Evolutionary conservation across 2,797 vertebrate species (phyloP).

Genomic region (Diglossa cyanea): DNA sequence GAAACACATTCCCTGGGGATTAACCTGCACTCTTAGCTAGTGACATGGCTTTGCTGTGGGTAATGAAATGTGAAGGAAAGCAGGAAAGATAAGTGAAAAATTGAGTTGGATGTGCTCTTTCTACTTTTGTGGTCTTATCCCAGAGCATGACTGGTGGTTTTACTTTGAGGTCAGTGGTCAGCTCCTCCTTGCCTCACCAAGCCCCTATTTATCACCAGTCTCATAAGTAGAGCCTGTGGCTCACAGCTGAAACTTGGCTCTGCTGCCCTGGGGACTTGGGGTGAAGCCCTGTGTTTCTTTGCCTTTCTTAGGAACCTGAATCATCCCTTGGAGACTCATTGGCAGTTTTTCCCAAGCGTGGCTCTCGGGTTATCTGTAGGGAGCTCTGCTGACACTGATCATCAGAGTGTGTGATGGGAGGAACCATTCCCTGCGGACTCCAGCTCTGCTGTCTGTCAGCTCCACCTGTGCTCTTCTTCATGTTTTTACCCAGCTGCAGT

Average conservation of each 20-base stretch:
- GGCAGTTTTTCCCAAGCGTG: neutral
- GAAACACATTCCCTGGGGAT: neutral
- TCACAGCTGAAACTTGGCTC: neutral
- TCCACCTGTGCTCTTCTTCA: neutral
- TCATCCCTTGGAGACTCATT: neutral
- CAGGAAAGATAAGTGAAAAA: neutral
- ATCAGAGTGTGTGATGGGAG: neutral
- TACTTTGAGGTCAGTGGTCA: neutral
- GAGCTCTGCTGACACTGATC: neutral
- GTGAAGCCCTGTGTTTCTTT: neutral
- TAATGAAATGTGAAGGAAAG: neutral
- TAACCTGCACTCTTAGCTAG: neutral
- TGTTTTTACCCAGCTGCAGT: neutral
- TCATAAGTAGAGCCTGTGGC: neutral
- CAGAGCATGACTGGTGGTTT: neutral
- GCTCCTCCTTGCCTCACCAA: neutral
- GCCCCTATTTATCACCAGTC: neutral
- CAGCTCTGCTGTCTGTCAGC: neutral
- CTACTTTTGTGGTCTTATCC: neutral
- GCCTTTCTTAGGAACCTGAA: neutral
- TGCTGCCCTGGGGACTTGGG: neutral
- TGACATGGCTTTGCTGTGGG: neutral
- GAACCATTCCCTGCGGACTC: fast-evolving
- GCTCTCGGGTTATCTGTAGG: fast-evolving
- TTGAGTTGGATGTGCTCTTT: neutral